A percentile compares a stretch with the other conserved stretches of the same genome.
Conservation (phyloP, 2,888 invertebrate species). For the Amblyjoppa proteus region DNA sequence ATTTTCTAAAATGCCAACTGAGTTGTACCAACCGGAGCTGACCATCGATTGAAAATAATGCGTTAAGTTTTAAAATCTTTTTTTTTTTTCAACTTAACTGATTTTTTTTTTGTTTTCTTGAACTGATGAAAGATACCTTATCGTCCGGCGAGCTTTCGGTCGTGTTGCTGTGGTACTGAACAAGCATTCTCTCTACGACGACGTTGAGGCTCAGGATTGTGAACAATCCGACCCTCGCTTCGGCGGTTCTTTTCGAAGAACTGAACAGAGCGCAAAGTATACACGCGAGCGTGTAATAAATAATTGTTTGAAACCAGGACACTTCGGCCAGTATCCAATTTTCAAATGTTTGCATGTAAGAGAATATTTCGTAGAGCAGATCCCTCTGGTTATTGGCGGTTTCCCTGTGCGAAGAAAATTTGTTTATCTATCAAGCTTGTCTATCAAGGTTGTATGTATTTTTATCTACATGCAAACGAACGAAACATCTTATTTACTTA, state of each 20-base stretch:
- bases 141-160: slow-evolving; percentile 68
- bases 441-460: neutral
- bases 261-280: slow-evolving; percentile 87
- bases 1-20: slow-evolving; percentile 80
- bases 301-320: slow-evolving; percentile 88
- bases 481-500: slow-evolving; percentile 76
- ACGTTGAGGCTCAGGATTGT: slow-evolving; percentile 86
- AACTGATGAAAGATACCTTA: slow-evolving; percentile 71
- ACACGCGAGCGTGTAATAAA: slow-evolving; percentile 87
- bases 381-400: slow-evolving; percentile 87
- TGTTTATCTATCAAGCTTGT: neutral
- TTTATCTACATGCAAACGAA: neutral
- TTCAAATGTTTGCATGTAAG: slow-evolving; percentile 87
- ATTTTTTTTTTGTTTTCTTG: too few species aligned
- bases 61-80: neutral
- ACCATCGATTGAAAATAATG: neutral
- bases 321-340: slow-evolving; percentile 88
- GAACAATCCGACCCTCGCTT: slow-evolving; percentile 87
- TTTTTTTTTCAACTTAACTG: neutral
- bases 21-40: slow-evolving; percentile 72
- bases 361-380: slow-evolving; percentile 87
- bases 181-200: slow-evolving; percentile 85
- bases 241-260: slow-evolving; percentile 86
- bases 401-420: slow-evolving; percentile 79
- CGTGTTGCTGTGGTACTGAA: slow-evolving; percentile 77